Evolutionary conservation across 2,888 invertebrate genomes (phyloP).

Genomic region (Aelia acuminata): DNA sequence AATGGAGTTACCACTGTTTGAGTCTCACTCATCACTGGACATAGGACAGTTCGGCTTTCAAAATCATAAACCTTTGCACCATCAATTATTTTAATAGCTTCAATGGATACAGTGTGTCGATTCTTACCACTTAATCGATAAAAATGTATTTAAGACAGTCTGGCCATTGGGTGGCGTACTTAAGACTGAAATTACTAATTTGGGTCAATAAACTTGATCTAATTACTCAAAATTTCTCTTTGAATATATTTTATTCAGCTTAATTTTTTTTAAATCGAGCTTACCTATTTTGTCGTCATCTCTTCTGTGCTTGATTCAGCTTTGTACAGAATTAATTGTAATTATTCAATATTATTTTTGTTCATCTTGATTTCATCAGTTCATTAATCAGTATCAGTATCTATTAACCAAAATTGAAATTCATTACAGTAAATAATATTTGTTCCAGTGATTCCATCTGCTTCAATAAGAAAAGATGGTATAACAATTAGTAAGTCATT

Average conservation of each 20-base stretch:
- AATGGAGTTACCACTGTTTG: too few species aligned
- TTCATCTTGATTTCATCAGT: neutral
- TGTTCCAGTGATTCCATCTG: slow-evolving; percentile 50
- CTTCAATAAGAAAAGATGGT: slow-evolving; percentile 41
- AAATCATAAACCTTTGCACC: too few species aligned
- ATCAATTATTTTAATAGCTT: too few species aligned
- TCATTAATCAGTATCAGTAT: neutral
- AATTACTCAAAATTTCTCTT: neutral
- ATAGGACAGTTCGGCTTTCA: too few species aligned
- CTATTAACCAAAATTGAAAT: neutral
- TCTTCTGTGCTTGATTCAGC: neutral
- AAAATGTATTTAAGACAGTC: too few species aligned
- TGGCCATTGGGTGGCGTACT: too few species aligned
- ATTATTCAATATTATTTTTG: neutral
- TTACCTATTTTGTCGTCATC: neutral
- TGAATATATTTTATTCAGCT: neutral
- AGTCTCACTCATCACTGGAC: too few species aligned
- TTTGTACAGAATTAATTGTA: neutral
- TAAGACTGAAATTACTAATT: neutral
- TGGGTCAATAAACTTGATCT: neutral
- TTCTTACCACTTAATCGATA: too few species aligned
- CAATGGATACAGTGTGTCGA: too few species aligned
- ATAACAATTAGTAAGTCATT: slow-evolving; percentile 48
- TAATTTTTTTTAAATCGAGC: neutral
- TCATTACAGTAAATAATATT: slow-evolving; percentile 35